phyloP scores from a whole-genome alignment of 2,888 invertebrate genomes.

The Drosophila vallismaia region DNA sequence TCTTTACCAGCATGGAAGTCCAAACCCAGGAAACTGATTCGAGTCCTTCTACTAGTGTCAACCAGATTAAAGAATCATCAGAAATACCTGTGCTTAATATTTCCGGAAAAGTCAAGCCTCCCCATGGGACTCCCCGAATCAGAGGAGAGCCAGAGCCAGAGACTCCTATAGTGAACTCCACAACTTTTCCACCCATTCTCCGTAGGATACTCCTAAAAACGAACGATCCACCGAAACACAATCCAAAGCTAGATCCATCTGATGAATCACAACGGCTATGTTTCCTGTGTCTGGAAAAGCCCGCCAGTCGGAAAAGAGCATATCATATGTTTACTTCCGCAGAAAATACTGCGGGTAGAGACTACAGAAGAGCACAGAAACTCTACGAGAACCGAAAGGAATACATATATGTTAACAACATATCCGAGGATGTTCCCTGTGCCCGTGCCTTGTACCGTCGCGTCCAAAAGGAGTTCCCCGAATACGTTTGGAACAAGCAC shows the following conservation, averaged over 20 bases:
- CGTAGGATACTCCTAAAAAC: constrained; percentile 26
- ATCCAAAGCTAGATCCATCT: background rate
- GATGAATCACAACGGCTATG: constrained; percentile 2
- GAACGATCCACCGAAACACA: background rate
- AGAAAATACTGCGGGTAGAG: background rate
- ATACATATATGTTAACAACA: constrained; percentile 6
- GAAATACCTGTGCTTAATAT: constrained; percentile 9
- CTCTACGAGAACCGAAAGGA: constrained; percentile 31
- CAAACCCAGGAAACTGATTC: background rate
- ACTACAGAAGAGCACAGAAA: background rate
- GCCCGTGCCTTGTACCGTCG: constrained; percentile 25
- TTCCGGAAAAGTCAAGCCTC: constrained; percentile 4
- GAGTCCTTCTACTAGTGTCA: background rate
- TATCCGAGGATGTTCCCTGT: constrained; percentile 4
- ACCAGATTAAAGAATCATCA: background rate
- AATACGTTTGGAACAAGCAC: constrained; percentile 25
- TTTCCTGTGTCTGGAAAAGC: constrained; percentile 27
- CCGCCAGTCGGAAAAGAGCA: constrained; percentile 11
- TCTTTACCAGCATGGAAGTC: constrained; percentile 1
- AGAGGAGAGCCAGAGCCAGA: constrained; percentile 18
- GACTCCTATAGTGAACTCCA: constrained; percentile 4
- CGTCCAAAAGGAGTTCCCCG: constrained; percentile 21
- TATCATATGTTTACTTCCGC: constrained; percentile 31
- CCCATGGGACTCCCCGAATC: constrained; percentile 6
- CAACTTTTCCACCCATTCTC: constrained; percentile 21